Percentiles rank a stretch among this genome's conserved stretches.
These are phyloP conservation scores for Nesoenas mayeri DNA, from an alignment of 2,113 vertebrate species.

Conservation along the genomic window DNA sequence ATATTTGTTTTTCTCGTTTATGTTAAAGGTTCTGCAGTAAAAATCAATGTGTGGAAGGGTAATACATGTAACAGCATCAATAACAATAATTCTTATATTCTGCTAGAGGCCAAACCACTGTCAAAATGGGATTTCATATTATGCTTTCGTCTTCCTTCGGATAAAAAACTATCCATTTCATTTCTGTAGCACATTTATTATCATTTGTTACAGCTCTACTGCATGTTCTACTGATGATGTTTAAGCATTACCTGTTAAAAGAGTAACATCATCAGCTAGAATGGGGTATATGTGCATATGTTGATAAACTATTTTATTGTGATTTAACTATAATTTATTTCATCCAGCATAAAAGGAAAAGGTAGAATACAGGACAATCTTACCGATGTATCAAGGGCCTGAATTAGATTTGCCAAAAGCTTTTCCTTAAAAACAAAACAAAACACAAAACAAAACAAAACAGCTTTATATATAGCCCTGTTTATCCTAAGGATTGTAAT, in stretches of 20 bases:
- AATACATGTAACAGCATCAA: background rate
- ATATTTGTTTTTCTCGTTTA: background rate
- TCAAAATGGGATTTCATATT: constrained; percentile 15
- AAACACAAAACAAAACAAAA: no score
- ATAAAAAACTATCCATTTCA: background rate
- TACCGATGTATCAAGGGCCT: background rate
- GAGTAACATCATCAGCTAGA: background rate
- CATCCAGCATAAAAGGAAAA: background rate
- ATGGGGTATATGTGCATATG: background rate
- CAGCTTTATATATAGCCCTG: fast-evolving
- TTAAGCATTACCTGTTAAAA: constrained; percentile 28
- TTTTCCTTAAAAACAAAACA: background rate
- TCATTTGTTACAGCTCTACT: constrained; percentile 4
- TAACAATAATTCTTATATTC: background rate
- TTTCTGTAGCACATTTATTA: background rate
- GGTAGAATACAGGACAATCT: background rate
- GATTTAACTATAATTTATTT: constrained; percentile 3
- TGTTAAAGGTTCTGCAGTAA: constrained; percentile 6
- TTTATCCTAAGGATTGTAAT: background rate
- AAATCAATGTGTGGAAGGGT: background rate
- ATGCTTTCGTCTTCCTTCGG: background rate
- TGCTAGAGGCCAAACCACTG: constrained; percentile 24
- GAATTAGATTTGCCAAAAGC: background rate
- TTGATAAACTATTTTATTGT: constrained; percentile 7
- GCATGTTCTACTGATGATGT: background rate